phyloP scores from a whole-genome alignment of 2,113 vertebrate genomes.

The Amphilophus citrinellus region DNA sequence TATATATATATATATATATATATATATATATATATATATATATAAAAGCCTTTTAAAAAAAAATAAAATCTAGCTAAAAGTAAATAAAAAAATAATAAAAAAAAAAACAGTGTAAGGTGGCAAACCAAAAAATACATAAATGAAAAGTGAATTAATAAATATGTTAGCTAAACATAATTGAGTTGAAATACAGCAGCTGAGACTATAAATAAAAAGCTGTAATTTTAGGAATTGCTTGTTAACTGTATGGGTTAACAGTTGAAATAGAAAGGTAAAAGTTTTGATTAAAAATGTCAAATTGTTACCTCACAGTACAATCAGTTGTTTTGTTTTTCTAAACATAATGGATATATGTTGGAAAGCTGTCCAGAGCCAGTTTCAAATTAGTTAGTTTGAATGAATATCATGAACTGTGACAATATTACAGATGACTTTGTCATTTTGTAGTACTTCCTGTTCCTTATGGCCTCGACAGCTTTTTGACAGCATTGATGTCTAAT shows the following conservation, averaged over 20 bases:
- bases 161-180: neutral
- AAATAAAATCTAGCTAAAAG: neutral
- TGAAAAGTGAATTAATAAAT: neutral
- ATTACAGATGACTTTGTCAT: neutral
- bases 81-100: neutral
- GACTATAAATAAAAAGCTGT: neutral
- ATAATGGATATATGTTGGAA: neutral
- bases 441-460: neutral
- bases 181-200: neutral
- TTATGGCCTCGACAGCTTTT: neutral
- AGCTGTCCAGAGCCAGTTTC: neutral
- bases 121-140: neutral
- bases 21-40: too few species aligned
- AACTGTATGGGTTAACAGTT: neutral
- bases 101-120: neutral
- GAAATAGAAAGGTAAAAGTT: too few species aligned
- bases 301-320: neutral
- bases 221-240: neutral
- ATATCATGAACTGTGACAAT: neutral
- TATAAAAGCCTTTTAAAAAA: too few species aligned
- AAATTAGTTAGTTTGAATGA: neutral
- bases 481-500: constrained; percentile 41
- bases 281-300: neutral
- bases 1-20: too few species aligned
- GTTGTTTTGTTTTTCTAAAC: neutral